These are phyloP conservation scores for Paguma larvata DNA, from an alignment of 2,797 vertebrate genomes.

Conservation along the genomic window DNA sequence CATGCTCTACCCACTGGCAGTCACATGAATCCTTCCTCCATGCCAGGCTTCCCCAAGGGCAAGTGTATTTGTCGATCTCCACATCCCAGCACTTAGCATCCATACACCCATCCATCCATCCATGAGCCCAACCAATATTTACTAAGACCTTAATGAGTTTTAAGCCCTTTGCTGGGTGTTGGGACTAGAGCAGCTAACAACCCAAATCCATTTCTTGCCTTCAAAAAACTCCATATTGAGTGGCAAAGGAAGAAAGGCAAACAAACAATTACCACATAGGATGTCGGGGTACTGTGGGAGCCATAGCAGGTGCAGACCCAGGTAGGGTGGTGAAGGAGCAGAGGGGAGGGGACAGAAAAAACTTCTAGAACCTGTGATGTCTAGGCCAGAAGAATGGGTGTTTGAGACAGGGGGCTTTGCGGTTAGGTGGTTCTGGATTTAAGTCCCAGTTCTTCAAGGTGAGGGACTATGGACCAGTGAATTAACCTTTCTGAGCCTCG, in stretches of 20 bases:
- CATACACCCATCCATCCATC: no score
- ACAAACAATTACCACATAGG: background rate
- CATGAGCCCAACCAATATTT: background rate
- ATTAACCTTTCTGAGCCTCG: background rate
- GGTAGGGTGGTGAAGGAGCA: no score
- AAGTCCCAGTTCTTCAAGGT: background rate
- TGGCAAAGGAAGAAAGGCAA: background rate
- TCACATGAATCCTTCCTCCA: background rate
- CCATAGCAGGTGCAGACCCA: background rate
- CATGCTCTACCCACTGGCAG: accelerated
- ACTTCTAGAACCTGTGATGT: background rate
- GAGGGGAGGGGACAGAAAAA: background rate
- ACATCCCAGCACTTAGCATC: background rate
- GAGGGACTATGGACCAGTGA: background rate
- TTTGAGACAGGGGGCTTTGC: background rate
- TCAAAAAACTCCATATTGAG: background rate
- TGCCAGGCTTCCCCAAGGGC: background rate
- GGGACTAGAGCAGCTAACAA: background rate
- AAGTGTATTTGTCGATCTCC: background rate
- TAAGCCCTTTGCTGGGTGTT: background rate
- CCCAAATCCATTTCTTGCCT: background rate
- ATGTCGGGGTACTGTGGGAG: background rate
- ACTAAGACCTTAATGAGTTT: background rate
- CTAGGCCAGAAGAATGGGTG: background rate
- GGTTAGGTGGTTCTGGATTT: background rate